These are phyloP conservation scores for Dipodomys ordii DNA, from an alignment of 2,113 vertebrate genomes.

Conservation along the genomic window DNA sequence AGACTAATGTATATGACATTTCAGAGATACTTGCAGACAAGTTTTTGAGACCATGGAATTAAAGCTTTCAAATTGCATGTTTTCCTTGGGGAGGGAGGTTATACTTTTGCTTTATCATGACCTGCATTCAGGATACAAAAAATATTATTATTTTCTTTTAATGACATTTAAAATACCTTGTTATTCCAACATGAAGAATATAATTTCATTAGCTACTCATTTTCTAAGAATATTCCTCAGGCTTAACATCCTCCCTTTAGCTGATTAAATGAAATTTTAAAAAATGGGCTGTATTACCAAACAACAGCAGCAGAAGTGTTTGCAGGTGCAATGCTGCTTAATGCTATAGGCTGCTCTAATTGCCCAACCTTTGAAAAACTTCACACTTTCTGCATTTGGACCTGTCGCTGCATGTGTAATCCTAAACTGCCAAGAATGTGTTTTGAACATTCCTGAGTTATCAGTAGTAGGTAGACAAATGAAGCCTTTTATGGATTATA, in stretches of 20 bases:
- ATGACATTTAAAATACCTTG: neutral
- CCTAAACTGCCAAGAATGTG: neutral
- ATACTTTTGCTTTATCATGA: neutral
- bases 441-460: neutral
- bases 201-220: neutral
- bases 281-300: neutral
- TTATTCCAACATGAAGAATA: neutral
- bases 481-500: neutral
- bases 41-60: slow-evolving; percentile 53
- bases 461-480: neutral
- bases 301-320: neutral
- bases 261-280: slow-evolving; percentile 5
- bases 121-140: neutral
- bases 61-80: slow-evolving; percentile 13
- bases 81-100: neutral
- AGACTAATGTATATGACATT: slow-evolving; percentile 16
- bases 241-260: neutral
- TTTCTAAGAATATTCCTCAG: neutral
- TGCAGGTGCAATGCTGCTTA: neutral
- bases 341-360: neutral
- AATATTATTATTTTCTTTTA: neutral
- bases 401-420: slow-evolving; percentile 6
- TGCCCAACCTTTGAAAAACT: neutral
- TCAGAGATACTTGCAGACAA: neutral
- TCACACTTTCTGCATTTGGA: neutral